Evolutionary conservation across 2,113 vertebrate genomes (phyloP), one percentile per base, ranked within the genome.

Genomic region (Sminthopsis crassicaudata): DNA sequence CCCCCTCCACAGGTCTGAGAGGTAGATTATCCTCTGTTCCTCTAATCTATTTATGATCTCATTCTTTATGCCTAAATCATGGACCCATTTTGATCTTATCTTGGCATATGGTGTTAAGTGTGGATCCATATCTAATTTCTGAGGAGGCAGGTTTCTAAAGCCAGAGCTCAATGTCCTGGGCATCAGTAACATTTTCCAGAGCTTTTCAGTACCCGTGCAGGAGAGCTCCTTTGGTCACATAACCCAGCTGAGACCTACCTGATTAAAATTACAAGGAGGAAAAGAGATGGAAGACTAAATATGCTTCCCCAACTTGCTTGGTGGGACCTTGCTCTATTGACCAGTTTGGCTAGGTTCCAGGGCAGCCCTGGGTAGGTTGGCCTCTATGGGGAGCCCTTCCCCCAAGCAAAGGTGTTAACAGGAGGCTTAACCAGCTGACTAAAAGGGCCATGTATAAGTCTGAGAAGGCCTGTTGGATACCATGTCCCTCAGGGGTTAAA

Each of bases 161-260:
- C 9, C 14, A 42, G 52, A 10, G 67, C 11, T 52, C 36, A 92
- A 91, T 46, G 26, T 90, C 92, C 60, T 3, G 84, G 89, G 55
- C 84, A 91, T 2, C 10, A 60, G 0, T 89, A 92, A 97, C 51
- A 94, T 92, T 95, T 97, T 96, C 95, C 90, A 94, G 91, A 91
- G 36, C 57, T 57, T 52, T 30, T 57, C 89, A 76, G 16, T 42
- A 84, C 42, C 16, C n/a, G 7, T 42, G 23, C 53, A 16, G 95
- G 53, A 48, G 89, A 0, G 84, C 0, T 51, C 89, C 94, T 90
- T 92, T 60, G 91, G 94, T 67, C 89, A 48, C 23, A 3, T 60
- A 48, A 91, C 26, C 25, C 2, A 46, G 36, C 46, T 46, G 52
- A 76, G 92, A 2, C 36, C 89, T 50, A 36, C 54, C 76, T 92